Percentiles rank a stretch among this genome's conserved stretches.
Evolutionary conservation across 2,113 vertebrate genomes (phyloP).

Genomic region (Paramisgurnus dabryanus): DNA sequence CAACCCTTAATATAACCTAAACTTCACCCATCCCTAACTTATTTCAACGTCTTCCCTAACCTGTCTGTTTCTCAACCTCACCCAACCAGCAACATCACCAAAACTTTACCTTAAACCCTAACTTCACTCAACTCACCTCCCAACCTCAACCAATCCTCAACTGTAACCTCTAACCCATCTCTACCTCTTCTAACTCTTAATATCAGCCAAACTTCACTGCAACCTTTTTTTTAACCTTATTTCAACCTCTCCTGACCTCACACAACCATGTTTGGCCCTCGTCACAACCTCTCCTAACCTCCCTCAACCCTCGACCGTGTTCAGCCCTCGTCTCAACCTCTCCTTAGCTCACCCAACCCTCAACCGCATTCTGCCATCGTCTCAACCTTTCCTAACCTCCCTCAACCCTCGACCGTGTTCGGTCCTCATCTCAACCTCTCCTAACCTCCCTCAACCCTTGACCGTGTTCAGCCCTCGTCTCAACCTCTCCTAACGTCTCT

Average conservation of each 20-base stretch:
- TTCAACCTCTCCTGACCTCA: too few relatives aligned
- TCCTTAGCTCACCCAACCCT: not conserved
- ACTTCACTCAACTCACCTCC: not conserved
- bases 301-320: not conserved
- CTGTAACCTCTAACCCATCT: not conserved
- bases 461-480: not conserved
- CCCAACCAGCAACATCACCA: too few relatives aligned
- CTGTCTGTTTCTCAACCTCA: not conserved
- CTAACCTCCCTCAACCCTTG: not conserved
- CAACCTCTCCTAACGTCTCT: not conserved
- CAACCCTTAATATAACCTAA: not conserved
- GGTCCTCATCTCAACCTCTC: not conserved
- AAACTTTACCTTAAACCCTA: not conserved
- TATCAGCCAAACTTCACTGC: too few relatives aligned
- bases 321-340: not conserved
- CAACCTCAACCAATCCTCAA: not conserved
- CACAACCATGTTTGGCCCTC: fast-evolving
- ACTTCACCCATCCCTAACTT: not conserved
- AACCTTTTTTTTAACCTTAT: too few relatives aligned
- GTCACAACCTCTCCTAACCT: too few relatives aligned
- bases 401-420: too few relatives aligned
- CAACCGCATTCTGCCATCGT: not conserved
- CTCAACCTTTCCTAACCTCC: not conserved
- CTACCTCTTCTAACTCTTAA: not conserved
- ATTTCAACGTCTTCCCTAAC: too few relatives aligned